Conservation (phyloP, 2,113 vertebrate genomes). For the Lophochroa leadbeateri region DNA sequence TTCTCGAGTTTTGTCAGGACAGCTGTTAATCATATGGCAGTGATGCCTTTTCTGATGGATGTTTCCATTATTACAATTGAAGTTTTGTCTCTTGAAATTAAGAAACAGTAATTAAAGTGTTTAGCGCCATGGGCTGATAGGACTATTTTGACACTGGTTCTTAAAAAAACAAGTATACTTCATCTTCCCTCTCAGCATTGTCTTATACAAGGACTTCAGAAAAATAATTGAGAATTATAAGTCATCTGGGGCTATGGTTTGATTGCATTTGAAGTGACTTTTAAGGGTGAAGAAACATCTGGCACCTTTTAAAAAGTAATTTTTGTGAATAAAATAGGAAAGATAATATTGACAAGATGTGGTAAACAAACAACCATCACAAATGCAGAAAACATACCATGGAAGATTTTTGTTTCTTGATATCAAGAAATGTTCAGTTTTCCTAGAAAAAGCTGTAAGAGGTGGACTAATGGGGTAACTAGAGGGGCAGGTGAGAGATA, state of each 20-base stretch:
- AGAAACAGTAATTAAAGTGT: conserved; percentile 66
- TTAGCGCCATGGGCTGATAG: conserved; percentile 53
- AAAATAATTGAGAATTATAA: conserved; percentile 28
- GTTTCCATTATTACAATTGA: conserved; percentile 53
- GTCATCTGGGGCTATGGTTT: background rate
- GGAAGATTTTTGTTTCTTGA: background rate
- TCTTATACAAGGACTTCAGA: background rate
- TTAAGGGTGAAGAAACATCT: conserved; percentile 1
- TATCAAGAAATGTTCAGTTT: background rate
- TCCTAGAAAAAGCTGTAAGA: background rate
- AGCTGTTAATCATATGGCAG: conserved; percentile 37
- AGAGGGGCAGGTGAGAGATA: background rate
- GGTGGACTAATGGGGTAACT: background rate
- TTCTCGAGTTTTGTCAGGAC: conserved; percentile 30
- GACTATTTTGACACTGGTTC: conserved; percentile 65
- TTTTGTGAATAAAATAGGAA: background rate
- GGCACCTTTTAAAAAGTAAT: background rate
- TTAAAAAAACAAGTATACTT: background rate
- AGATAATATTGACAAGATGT: background rate
- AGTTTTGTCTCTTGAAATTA: conserved; percentile 75
- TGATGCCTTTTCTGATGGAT: conserved; percentile 41
- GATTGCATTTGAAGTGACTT: background rate
- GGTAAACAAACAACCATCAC: background rate
- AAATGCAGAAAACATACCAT: background rate
- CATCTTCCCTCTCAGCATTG: background rate